Conservation (phyloP, 2,888 invertebrate genomes). For the Acronicta aceris region DNA sequence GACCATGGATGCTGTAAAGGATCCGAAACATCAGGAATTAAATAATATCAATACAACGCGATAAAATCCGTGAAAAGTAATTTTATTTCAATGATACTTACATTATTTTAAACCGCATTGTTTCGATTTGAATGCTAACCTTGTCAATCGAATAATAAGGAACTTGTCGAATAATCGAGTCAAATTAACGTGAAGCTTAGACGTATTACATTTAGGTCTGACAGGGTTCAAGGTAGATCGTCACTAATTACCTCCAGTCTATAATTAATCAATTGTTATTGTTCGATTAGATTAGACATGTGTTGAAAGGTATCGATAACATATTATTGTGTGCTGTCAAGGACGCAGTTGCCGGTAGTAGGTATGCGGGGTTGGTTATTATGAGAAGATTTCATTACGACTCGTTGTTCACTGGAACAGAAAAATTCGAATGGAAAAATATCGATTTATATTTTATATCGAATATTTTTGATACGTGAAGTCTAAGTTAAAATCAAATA, state of each 20-base stretch:
- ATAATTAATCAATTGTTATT: conserved; percentile 60
- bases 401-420: too few species aligned
- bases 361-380: too few species aligned
- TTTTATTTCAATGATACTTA: too few species aligned
- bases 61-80: too few species aligned
- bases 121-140: conserved; percentile 3
- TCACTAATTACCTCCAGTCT: conserved; percentile 54
- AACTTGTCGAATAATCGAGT: conserved; percentile 28
- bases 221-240: conserved; percentile 64
- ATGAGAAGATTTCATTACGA: too few species aligned
- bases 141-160: conserved; percentile 25
- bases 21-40: too few species aligned
- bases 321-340: conserved; percentile 14
- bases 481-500: too few species aligned
- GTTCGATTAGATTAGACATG: conserved; percentile 21
- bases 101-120: neutral
- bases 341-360: neutral
- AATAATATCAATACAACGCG: too few species aligned
- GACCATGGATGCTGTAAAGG: too few species aligned
- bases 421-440: too few species aligned
- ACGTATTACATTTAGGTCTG: conserved; percentile 50
- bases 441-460: too few species aligned
- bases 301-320: conserved; percentile 41
- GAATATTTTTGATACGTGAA: too few species aligned
- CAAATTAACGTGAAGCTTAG: conserved; percentile 44